A percentile compares a stretch with the other conserved stretches of the same genome.
phyloP scores from a whole-genome alignment of 2,113 vertebrate genomes.

The Labrus mixtus region DNA sequence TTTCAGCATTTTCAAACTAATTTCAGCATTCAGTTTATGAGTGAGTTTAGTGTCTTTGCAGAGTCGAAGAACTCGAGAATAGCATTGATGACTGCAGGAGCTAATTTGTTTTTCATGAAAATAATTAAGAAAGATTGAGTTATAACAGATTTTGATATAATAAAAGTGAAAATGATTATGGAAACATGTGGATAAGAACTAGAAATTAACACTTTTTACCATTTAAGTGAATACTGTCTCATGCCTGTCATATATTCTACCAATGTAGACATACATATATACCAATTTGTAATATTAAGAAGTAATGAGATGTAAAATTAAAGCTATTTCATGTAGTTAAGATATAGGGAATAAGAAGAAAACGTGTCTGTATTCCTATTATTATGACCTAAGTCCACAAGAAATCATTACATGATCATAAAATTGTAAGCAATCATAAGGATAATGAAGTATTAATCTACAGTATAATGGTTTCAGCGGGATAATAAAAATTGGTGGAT shows the following conservation, averaged over 20 bases:
- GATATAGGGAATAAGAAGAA: no score
- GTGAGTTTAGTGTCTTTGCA: background rate
- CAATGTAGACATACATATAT: no score
- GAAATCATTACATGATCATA: constrained; percentile 29
- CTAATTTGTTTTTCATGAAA: background rate
- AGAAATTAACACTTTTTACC: no score
- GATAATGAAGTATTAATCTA: constrained; percentile 57
- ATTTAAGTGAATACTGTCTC: no score
- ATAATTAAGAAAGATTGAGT: background rate
- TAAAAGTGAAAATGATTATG: no score
- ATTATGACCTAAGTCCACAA: constrained; percentile 32
- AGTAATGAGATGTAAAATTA: constrained; percentile 34
- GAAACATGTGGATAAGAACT: no score
- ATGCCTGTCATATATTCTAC: no score
- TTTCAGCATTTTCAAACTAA: no score
- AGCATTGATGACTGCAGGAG: background rate
- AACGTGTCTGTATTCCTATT: constrained; percentile 8
- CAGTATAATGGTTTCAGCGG: constrained; percentile 39
- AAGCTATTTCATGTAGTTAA: background rate
- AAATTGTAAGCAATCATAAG: constrained; percentile 46
- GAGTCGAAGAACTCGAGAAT: background rate
- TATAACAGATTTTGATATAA: background rate
- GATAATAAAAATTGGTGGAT: constrained; percentile 46
- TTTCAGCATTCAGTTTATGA: no score
- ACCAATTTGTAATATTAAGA: constrained; percentile 23